These are phyloP conservation scores for Ostrea denselamellosa DNA, from an alignment of 1,140 invertebrate species.

Conservation along the genomic window DNA sequence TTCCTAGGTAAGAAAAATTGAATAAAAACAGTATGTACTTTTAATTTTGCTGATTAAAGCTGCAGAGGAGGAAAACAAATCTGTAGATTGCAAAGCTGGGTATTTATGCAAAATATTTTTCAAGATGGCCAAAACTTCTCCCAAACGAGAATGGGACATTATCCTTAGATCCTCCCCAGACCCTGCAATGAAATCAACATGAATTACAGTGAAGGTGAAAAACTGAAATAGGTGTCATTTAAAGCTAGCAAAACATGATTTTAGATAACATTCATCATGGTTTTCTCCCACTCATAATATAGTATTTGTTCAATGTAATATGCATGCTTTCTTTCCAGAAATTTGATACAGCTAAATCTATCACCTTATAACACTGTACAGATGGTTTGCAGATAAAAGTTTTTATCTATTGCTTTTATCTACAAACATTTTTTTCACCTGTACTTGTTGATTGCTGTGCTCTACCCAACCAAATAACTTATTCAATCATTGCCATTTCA, in stretches of 20 bases:
- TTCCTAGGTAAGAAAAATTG: not conserved
- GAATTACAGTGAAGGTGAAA: not conserved
- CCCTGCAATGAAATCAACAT: constrained; percentile 71
- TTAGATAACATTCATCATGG: not conserved
- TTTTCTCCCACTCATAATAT: not conserved
- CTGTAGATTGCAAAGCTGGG: constrained; percentile 80
- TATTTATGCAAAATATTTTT: constrained; percentile 81
- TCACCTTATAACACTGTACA: not conserved
- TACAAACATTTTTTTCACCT: not conserved
- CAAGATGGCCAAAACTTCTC: constrained; percentile 81
- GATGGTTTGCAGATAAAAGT: constrained; percentile 30
- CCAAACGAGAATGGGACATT: constrained; percentile 80
- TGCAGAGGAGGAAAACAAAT: constrained; percentile 80
- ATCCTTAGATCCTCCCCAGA: constrained; percentile 78
- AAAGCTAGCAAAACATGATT: not conserved
- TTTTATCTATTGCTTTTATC: constrained; percentile 7
- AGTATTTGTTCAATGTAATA: constrained; percentile 10
- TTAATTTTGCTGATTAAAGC: constrained; percentile 81
- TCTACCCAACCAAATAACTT: not conserved
- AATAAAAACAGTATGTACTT: constrained; percentile 73
- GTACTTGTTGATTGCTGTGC: not conserved
- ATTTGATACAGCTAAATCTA: not conserved
- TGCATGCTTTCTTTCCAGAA: not conserved
- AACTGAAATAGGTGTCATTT: not conserved
- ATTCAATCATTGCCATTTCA: not conserved